Evolutionary conservation across 2,888 invertebrate species (phyloP).

Genomic region (Netelia virgata): DNA sequence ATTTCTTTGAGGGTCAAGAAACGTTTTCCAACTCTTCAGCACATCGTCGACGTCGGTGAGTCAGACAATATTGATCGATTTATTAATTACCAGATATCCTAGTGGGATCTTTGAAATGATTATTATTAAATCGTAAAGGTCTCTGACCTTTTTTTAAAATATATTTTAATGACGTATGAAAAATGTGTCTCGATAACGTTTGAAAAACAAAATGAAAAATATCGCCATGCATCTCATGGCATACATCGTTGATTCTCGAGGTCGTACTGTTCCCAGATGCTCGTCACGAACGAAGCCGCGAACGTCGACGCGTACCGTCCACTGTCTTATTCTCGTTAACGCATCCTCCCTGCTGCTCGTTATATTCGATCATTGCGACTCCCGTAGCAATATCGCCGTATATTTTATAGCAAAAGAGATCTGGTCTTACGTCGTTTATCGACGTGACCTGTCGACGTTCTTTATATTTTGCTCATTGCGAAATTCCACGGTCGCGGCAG

Average conservation of each 20-base stretch:
- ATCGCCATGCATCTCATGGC: constrained; percentile 28
- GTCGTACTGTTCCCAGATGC: constrained; percentile 47
- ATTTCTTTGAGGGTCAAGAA: constrained; percentile 95
- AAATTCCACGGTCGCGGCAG: constrained; percentile 30
- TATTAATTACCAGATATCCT: no score
- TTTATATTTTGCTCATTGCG: constrained; percentile 7
- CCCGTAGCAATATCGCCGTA: not conserved
- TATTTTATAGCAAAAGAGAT: constrained; percentile 26
- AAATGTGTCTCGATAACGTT: not conserved
- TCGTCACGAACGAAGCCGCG: constrained; percentile 54
- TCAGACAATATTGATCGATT: constrained; percentile 47
- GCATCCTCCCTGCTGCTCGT: constrained; percentile 41
- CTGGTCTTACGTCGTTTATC: constrained; percentile 26
- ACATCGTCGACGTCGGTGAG: constrained; percentile 95
- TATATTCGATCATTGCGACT: constrained; percentile 36
- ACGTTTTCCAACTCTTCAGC: constrained; percentile 95
- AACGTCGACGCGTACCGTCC: constrained; percentile 34
- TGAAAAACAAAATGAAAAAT: not conserved
- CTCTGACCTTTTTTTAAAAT: constrained; percentile 6
- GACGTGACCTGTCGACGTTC: constrained; percentile 33
- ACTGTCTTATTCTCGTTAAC: constrained; percentile 41
- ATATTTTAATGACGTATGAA: constrained; percentile 18
- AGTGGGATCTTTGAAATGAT: not conserved
- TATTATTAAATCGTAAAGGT: not conserved
- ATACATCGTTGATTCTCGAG: constrained; percentile 28